These are phyloP conservation scores for Procambarus virginalis DNA, from an alignment of 1,140 invertebrate genomes.

Conservation along the genomic window DNA sequence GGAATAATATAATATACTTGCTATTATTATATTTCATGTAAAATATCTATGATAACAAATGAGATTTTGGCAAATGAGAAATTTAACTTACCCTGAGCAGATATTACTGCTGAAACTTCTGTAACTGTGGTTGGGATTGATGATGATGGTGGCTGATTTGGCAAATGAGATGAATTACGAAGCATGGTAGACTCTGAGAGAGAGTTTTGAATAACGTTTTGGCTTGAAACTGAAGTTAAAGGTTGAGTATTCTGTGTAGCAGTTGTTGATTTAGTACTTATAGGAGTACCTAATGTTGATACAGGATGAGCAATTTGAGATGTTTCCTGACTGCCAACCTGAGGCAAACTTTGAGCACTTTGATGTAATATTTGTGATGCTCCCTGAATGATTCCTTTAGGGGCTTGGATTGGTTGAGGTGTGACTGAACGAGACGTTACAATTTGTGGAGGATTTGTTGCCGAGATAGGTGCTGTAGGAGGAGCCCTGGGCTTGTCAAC, in stretches of 20 bases:
- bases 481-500: constrained; percentile 11
- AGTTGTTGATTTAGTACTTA: background rate
- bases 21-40: too few species aligned
- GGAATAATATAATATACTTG: too few species aligned
- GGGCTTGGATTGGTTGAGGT: constrained; percentile 7
- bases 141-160: background rate
- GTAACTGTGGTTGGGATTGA: background rate
- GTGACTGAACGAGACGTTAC: constrained; percentile 17
- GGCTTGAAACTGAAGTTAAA: background rate
- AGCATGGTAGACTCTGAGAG: background rate
- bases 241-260: background rate
- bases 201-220: background rate
- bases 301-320: background rate
- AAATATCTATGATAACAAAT: too few species aligned
- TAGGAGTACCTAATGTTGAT: background rate
- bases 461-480: constrained; percentile 8
- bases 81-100: background rate
- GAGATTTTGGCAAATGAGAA: too few species aligned
- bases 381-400: constrained; percentile 8
- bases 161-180: background rate
- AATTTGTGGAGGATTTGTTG: background rate
- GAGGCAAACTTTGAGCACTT: constrained; percentile 14
- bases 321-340: background rate
- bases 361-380: background rate
- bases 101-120: background rate